A percentile compares a stretch with the other conserved stretches of the same genome.
phyloP scores from a whole-genome alignment of 2,797 vertebrate genomes.

The Cygnus olor region DNA sequence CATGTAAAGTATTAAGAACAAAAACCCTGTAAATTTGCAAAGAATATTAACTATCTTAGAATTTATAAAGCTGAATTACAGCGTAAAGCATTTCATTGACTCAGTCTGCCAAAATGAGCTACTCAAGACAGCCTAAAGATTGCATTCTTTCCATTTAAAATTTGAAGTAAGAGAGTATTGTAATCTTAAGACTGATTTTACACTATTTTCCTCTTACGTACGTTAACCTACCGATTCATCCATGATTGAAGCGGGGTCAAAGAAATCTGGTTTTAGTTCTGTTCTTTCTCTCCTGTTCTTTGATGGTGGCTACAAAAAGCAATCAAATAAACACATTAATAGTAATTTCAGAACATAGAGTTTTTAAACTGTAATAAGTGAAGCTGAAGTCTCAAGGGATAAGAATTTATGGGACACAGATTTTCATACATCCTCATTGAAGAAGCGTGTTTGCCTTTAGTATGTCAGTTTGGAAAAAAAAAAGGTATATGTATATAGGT shows the following conservation, averaged over 20 bases:
- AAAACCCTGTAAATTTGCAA: neutral
- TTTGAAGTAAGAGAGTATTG: neutral
- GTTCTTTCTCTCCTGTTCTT: slow-evolving; percentile 98
- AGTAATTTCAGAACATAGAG: neutral
- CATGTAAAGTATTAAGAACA: neutral
- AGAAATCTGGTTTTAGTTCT: slow-evolving; percentile 99
- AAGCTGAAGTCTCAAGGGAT: neutral
- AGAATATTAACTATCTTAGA: neutral
- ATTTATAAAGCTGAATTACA: slow-evolving; percentile 24
- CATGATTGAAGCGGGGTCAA: slow-evolving; percentile 99
- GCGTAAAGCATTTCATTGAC: neutral
- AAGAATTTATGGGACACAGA: neutral
- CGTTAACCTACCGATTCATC: slow-evolving; percentile 95
- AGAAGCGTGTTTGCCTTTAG: neutral
- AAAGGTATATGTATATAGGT: neutral
- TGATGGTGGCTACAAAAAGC: slow-evolving; percentile 89
- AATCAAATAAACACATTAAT: slow-evolving; percentile 34
- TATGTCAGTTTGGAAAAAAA: neutral
- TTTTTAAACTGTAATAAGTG: neutral
- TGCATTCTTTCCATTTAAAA: neutral
- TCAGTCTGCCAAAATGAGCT: neutral
- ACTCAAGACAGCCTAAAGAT: neutral
- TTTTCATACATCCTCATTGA: neutral
- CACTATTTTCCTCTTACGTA: slow-evolving; percentile 50
- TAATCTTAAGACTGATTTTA: slow-evolving; percentile 1